Base-by-base conservation (phyloP, 2,888 invertebrate genomes). In the Dyspetes luteomarginatus region DNA sequence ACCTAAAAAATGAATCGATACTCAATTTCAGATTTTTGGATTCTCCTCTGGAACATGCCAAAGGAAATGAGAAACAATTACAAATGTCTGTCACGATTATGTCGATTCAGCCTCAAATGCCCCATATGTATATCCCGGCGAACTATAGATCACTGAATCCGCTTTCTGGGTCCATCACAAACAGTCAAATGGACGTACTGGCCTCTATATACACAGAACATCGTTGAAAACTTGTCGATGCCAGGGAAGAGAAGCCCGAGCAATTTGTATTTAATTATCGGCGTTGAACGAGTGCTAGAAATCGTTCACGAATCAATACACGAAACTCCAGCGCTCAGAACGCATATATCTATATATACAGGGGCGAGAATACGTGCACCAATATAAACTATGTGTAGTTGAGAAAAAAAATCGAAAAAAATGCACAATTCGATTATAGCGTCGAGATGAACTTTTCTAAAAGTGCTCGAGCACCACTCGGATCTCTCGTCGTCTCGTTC, bases 201-300 rank as follows among this genome's bases (percentile, higher is more conserved):
- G 24, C 4, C 45, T 26, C 17, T 2, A 48, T 36, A 4, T 7
- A 15, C 12, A 12, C 52, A 43, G 1, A 24, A 45, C 43, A 48
- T 58, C 22, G 58, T 22, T 30, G 22, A 12, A 55, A 55, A 62
- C 19, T 56, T 36, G 45, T 64, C 64, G 56, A 69, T 52, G 15
- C 64, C 58, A 24, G 36, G 5, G 52, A 45, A 41, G 67, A 55
- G 45, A n/a, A 17, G 19, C 12, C 15, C 55, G 24, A 36, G 17
- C 65, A 75, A 80, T 80, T 60, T 72, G 52, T 75, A 80, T 80
- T 80, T 80, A 65, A 75, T 80, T 72, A 75, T 71, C 65, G 58
- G 41, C 36, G 52, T 62, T 19, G 43, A 72, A 80, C 55, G 52
- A 71, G 45, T 74, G 45, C 48, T 26, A 22, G 48, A 78, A 78